A percentile compares a stretch with the other conserved stretches of the same genome.
Conservation (phyloP, 2,888 invertebrate species). For the Trachelus tabidus region DNA sequence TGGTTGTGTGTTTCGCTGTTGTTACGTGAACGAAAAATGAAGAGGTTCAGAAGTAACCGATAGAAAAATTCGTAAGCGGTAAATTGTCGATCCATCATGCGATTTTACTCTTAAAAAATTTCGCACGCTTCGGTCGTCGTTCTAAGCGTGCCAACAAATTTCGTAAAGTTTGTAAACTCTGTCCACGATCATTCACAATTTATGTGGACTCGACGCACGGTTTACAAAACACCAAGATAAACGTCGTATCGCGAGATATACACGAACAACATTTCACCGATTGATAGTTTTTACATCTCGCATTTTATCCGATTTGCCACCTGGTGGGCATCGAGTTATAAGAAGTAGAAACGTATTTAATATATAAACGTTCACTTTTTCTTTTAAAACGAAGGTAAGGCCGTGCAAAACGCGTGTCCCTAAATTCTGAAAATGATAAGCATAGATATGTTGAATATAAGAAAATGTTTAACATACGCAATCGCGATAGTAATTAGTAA, state of each 20-base stretch:
- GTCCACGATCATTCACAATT: conserved; percentile 37
- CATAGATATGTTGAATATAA: not conserved
- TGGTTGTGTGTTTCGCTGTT: not conserved
- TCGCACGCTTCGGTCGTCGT: not conserved
- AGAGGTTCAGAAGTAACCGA: not conserved
- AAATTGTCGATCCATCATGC: not conserved
- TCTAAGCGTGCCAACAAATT: conserved; percentile 19
- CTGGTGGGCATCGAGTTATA: not conserved
- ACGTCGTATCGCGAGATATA: conserved; percentile 31
- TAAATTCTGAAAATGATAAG: not conserved
- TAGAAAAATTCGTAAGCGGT: not conserved
- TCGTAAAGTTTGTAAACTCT: conserved; percentile 50
- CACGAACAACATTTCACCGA: not conserved
- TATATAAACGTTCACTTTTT: not conserved
- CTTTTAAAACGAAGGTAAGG: not conserved
- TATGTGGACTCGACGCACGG: conserved; percentile 41
- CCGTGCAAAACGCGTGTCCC: not conserved
- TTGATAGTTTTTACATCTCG: not conserved
- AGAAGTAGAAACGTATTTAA: not conserved
- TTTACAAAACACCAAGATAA: conserved; percentile 55
- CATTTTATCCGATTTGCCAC: not conserved
- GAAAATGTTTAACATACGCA: not conserved
- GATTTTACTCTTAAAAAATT: not conserved
- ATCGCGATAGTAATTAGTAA: not conserved
- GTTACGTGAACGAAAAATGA: not conserved